Evolutionary conservation across 2,113 vertebrate species (phyloP).

Genomic region (Tetrao urogallus): DNA sequence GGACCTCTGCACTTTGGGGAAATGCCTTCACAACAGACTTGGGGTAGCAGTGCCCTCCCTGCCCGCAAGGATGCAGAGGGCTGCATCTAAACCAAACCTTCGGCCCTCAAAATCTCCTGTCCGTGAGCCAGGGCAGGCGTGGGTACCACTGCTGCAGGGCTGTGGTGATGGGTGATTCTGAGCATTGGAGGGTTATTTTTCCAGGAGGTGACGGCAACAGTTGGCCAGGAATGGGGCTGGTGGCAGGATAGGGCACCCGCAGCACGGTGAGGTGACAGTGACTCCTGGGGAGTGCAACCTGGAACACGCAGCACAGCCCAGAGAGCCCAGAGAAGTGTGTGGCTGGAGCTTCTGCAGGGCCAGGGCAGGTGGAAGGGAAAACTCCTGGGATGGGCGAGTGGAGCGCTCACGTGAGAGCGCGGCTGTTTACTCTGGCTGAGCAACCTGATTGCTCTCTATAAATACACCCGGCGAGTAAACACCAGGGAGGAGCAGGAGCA

Average conservation of each 20-base stretch:
- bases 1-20: rapidly evolving
- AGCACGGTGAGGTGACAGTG: not conserved
- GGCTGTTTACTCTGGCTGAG: constrained; percentile 73
- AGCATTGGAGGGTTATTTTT: not conserved
- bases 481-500: constrained; percentile 51
- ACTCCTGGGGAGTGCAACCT: not conserved
- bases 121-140: not conserved
- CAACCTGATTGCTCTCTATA: constrained; percentile 75
- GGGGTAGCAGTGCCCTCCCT: rapidly evolving
- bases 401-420: constrained; percentile 5
- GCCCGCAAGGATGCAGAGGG: not conserved
- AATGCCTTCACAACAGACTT: not conserved
- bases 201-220: not conserved
- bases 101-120: not conserved
- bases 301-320: not conserved
- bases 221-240: not conserved
- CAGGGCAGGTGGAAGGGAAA: not conserved
- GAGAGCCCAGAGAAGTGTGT: not conserved
- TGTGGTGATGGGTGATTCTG: not conserved
- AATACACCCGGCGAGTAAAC: constrained; percentile 68
- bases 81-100: not conserved
- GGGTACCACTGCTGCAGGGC: rapidly evolving
- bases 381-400: constrained; percentile 42
- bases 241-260: not conserved
- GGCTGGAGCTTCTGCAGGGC: rapidly evolving